Evolutionary conservation across 2,113 vertebrate species (phyloP).

Genomic region (Sylvilagus bachmani): DNA sequence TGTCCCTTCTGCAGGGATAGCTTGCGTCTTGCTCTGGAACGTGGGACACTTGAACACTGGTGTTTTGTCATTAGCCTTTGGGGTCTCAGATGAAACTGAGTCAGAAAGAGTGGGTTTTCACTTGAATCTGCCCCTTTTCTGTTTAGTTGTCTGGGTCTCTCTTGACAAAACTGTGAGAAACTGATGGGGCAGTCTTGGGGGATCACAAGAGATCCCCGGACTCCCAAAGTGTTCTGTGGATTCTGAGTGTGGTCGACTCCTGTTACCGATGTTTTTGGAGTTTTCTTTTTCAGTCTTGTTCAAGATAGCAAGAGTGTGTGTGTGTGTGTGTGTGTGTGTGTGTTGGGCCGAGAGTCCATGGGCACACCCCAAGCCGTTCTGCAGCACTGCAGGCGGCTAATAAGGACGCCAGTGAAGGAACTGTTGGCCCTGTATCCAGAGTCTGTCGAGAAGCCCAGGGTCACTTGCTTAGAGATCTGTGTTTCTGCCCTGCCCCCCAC

Average conservation of each 20-base stretch:
- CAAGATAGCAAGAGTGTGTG: neutral
- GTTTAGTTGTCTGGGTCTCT: neutral
- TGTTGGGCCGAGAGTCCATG: no score
- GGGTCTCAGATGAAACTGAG: neutral
- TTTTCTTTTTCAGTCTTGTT: slow-evolving; percentile 32
- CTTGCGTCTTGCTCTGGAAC: neutral
- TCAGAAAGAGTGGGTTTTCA: neutral
- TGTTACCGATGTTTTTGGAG: neutral
- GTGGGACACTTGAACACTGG: neutral
- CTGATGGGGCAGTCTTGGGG: no score
- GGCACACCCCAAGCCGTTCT: no score
- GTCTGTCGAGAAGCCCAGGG: neutral
- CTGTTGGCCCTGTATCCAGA: no score
- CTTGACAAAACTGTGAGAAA: neutral
- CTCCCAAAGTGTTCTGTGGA: neutral
- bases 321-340: no score
- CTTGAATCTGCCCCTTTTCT: neutral
- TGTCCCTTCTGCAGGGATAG: neutral
- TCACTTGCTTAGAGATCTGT: neutral
- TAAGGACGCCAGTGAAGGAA: no score
- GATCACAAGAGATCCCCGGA: neutral
- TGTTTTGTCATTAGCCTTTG: neutral
- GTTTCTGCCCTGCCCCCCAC: neutral
- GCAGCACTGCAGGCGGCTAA: no score
- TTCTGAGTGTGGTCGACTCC: neutral